Evolutionary conservation across 35 echinoderm and acorn worm genomes (phyloP), one percentile per base, ranked within the genome.

Genomic region (Apostichopus japonicus): DNA sequence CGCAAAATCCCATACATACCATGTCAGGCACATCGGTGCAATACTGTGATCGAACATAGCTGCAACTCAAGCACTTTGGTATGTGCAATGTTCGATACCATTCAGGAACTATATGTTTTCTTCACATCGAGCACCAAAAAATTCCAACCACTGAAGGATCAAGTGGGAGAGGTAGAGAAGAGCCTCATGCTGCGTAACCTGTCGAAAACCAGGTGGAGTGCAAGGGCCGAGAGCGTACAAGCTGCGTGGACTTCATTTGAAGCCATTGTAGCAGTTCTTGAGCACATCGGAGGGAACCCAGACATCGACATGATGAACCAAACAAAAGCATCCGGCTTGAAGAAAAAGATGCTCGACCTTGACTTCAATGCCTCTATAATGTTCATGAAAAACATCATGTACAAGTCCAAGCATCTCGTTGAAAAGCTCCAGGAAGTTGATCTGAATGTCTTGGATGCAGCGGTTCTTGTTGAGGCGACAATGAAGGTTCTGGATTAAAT

Each of bases 381-480:
- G 78, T 80, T 80, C 78, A 80, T 80, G 9, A 80, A 80, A 80
- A 80, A 9, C 78, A 71, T 71, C 19, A 80, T 80, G 78, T 80
- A 80, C 78, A 80, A 80, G 78, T 82, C 79, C 23, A 82, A 82
- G 27, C 79, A 23, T 82, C 79, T 82, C 27, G 5, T 54, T 44
- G 79, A 82, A 23, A 82, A 82, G 79, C 79, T 82, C 79, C 79
- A 82, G 79, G 5, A 82, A 82, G 79, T 82, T 11, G 24, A 27
- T 25, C 17, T 82, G 79, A 82, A 82, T 82, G 79, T 82, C 79
- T 73, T 82, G 24, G 79, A 82, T 27, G 79, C 79, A 82, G 79
- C 79, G 27, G 79, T 27, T 82, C 79, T 82, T 82, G 78, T 82
- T 82, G n/a, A 82, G 79, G 79, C 79, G 79, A 82, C 79, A 82